Percentiles rank a stretch among this genome's conserved stretches.
phyloP scores from a whole-genome alignment of 1,140 invertebrate genomes.

The Aricia agestis region DNA sequence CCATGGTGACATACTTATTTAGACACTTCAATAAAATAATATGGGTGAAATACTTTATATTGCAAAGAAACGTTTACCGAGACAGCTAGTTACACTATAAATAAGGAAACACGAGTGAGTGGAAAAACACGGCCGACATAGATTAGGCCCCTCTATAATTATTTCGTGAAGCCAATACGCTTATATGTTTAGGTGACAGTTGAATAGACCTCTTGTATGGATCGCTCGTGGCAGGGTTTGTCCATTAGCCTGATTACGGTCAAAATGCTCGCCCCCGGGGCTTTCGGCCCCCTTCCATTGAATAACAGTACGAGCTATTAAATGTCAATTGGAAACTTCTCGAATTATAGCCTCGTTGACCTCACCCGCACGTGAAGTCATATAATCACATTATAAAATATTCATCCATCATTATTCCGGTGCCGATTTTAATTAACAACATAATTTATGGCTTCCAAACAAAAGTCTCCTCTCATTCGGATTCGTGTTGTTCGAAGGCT shows the following conservation, averaged over 20 bases:
- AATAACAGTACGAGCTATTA: slow-evolving; percentile 31
- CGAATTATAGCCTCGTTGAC: slow-evolving; percentile 23
- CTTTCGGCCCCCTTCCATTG: slow-evolving; percentile 25
- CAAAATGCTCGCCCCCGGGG: slow-evolving; percentile 22
- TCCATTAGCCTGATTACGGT: slow-evolving; percentile 29
- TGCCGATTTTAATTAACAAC: slow-evolving; percentile 13
- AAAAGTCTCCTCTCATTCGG: background rate
- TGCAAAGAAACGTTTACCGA: too few relatives aligned
- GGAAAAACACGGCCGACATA: background rate
- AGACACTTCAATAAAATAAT: too few relatives aligned
- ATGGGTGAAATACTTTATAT: too few relatives aligned
- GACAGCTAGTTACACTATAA: background rate
- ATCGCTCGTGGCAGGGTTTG: slow-evolving; percentile 34
- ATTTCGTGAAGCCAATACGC: slow-evolving; percentile 7
- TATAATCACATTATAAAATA: slow-evolving; percentile 19
- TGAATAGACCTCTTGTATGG: slow-evolving; percentile 42
- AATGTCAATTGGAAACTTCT: slow-evolving; percentile 27
- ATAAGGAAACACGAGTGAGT: background rate
- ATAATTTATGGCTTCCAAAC: background rate
- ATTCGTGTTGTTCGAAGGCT: background rate
- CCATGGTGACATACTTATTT: too few relatives aligned
- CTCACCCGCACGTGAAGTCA: background rate
- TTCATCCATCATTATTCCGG: background rate
- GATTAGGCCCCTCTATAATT: background rate
- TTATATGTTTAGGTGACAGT: slow-evolving; percentile 28